Conservation (phyloP, 2,113 vertebrate species). For the Neolamprologus sp. region DNA sequence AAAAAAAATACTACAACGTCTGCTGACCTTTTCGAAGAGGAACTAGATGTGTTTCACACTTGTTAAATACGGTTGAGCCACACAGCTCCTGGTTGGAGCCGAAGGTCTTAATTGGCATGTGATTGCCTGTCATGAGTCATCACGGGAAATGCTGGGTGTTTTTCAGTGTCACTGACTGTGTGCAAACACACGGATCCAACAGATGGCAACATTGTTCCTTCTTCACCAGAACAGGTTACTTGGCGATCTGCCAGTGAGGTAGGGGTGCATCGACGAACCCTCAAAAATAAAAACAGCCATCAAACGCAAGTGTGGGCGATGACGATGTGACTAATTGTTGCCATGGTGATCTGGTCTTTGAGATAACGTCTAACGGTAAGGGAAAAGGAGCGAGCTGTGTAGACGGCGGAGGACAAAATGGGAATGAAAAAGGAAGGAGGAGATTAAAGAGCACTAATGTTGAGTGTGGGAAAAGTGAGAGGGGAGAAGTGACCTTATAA, state of each 20-base stretch:
- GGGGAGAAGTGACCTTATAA: slow-evolving; percentile 28
- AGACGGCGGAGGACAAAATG: slow-evolving; percentile 9
- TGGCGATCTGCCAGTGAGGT: slow-evolving; percentile 36
- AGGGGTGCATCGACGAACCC: slow-evolving; percentile 31
- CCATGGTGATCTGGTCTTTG: slow-evolving; percentile 66
- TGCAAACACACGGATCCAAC: slow-evolving; percentile 56
- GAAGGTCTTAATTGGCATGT: slow-evolving; percentile 49
- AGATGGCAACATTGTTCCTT: slow-evolving; percentile 75
- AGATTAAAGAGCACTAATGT: slow-evolving; percentile 10
- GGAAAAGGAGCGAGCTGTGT: not conserved
- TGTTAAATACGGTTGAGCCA: slow-evolving; percentile 2
- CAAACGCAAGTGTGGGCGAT: slow-evolving; percentile 59
- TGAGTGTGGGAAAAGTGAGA: slow-evolving; percentile 27
- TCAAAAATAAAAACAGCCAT: slow-evolving; percentile 67
- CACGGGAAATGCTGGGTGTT: not conserved
- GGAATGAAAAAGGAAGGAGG: not conserved
- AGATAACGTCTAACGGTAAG: slow-evolving; percentile 50
- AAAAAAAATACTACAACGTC: not conserved
- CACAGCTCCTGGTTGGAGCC: not conserved
- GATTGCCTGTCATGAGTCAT: slow-evolving; percentile 55
- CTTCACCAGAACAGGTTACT: slow-evolving; percentile 34
- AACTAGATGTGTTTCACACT: not conserved
- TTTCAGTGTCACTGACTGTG: slow-evolving; percentile 7
- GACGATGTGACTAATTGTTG: slow-evolving; percentile 70
- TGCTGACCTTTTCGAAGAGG: not conserved